A percentile compares a stretch with the other conserved stretches of the same genome.
Evolutionary conservation across 2,113 vertebrate genomes (phyloP).

Genomic region (Etheostoma spectabile): DNA sequence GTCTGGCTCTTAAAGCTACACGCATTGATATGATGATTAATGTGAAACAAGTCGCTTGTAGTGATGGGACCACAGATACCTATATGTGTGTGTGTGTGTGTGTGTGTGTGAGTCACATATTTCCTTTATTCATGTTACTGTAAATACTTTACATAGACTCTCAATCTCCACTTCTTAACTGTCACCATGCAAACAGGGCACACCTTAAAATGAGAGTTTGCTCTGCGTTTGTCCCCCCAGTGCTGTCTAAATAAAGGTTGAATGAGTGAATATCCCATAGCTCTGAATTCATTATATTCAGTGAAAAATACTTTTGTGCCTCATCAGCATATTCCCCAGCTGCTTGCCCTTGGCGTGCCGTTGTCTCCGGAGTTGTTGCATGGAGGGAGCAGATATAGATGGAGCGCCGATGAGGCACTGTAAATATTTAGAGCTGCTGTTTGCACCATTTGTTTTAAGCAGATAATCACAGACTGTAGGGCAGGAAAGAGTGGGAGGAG

Average conservation of each 20-base stretch:
- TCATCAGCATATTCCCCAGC: slow-evolving; percentile 74
- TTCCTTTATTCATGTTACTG: not conserved
- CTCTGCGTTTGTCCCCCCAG: slow-evolving; percentile 40
- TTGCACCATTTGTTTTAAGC: slow-evolving; percentile 55
- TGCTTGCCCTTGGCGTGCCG: slow-evolving; percentile 48
- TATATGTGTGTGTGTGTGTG: too few species aligned
- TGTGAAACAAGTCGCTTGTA: too few species aligned
- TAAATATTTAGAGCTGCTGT: slow-evolving; percentile 74
- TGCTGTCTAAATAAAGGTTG: slow-evolving; percentile 67
- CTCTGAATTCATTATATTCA: slow-evolving; percentile 64
- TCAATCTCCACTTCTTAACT: slow-evolving; percentile 9
- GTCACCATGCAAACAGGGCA: slow-evolving; percentile 43
- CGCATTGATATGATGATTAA: too few species aligned
- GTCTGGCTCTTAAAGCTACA: too few species aligned
- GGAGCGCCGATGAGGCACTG: slow-evolving; percentile 63
- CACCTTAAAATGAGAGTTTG: slow-evolving; percentile 43
- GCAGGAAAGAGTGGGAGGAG: not conserved
- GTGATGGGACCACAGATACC: too few species aligned
- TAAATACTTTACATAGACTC: too few species aligned
- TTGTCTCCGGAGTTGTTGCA: slow-evolving; percentile 53
- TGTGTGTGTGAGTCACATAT: not conserved
- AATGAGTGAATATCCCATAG: slow-evolving; percentile 65
- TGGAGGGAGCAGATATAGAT: slow-evolving; percentile 58
- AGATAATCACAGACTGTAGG: slow-evolving; percentile 24
- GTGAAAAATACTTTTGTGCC: slow-evolving; percentile 67